phyloP scores from a whole-genome alignment of 2,113 vertebrate species.

The Alethe castanea region DNA sequence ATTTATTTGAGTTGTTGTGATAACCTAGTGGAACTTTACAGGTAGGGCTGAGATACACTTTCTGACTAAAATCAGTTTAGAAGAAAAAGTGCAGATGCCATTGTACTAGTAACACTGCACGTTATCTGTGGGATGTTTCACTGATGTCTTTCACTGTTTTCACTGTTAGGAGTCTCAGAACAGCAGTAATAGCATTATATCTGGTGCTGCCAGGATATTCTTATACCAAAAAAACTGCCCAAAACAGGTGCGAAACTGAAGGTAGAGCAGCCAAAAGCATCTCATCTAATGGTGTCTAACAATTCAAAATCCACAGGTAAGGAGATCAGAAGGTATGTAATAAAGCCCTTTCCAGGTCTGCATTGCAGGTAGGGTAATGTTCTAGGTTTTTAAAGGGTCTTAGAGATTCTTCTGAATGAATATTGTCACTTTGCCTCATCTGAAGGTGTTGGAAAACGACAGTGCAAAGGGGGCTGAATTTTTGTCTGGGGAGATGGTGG shows the following conservation, averaged over 20 bases:
- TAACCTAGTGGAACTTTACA: not conserved
- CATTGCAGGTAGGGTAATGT: not conserved
- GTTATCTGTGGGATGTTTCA: not conserved
- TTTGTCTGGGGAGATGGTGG: not conserved
- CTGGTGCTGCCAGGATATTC: not conserved
- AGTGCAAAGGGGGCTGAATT: not conserved
- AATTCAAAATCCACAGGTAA: not conserved
- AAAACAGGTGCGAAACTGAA: not conserved
- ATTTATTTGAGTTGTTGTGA: not conserved
- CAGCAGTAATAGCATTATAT: not conserved
- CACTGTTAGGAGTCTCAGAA: not conserved
- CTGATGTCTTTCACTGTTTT: not conserved
- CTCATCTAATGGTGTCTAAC: not conserved
- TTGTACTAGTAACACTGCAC: not conserved
- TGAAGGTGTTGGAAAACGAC: not conserved
- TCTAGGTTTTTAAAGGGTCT: not conserved
- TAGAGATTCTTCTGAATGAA: accelerated
- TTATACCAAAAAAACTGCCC: not conserved
- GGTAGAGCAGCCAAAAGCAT: not conserved
- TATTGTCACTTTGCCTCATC: not conserved
- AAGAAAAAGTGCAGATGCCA: not conserved
- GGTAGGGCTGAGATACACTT: accelerated
- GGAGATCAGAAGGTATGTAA: not conserved
- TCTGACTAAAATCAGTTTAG: not conserved
- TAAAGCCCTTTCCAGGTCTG: not conserved